Base-by-base conservation (phyloP, 2,113 vertebrate species). In the Odobenus rosmarus region DNA sequence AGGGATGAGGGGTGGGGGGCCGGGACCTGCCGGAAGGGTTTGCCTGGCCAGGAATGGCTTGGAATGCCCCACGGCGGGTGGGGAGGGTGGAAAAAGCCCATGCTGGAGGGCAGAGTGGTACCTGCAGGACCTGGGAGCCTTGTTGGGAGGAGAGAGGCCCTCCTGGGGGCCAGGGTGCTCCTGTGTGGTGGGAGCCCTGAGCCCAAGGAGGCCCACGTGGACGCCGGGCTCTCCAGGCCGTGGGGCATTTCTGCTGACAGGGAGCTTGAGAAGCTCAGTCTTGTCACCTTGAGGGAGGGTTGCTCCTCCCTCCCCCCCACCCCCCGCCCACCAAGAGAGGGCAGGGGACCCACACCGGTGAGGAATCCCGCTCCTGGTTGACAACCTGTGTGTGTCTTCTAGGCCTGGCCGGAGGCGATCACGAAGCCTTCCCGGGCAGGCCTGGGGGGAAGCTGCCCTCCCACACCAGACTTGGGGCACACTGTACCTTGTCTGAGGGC, bases 171-270 rank as follows among this genome's bases (percentile, higher is more conserved):
- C 7, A 8, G 39, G 7, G 59, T 28, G 23, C 62, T n/a, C 36
- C 26, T 13, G 1, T 23, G 4, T 39, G 28, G 18, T 13, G 0
- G 1, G 57, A 62, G 64, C 21, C 1, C 2, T 4, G 21, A 14
- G 26, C 62, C 88, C 14, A 28, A 53, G 39, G 26, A 82, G 62
- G 21, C 36, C 39, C 7, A 4, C 1, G 13, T 1, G 33, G 12
- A 1, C 0, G 2, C 59, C 6, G 12, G 59, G 24, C 31, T 64
- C 4, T 28, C 39, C 7, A 18, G 55, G 55, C 12, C 26, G 3
- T 24, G 19, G 1, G 51, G 49, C 49, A 10, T 7, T 21, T 14
- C 24, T 69, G 42, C 15, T 2, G 2, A 4, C 13, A 0, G 0
- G 26, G 28, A 64, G 51, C 55, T 12, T 3, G 0, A 51, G 31